Conservation (phyloP, 2,113 vertebrate species). For the Ceyx margarethae region DNA sequence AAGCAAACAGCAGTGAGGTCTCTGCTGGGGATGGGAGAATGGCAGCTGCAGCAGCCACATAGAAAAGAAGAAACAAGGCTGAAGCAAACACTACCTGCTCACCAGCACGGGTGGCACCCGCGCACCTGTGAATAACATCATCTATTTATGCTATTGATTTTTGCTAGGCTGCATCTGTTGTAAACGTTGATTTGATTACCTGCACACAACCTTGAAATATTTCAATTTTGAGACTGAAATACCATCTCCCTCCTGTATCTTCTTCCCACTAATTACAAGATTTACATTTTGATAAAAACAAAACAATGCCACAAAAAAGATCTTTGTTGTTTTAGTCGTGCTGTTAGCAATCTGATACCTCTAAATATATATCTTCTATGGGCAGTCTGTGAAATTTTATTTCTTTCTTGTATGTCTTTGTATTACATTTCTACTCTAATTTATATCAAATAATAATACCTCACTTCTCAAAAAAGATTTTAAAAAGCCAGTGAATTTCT, state of each 20-base stretch:
- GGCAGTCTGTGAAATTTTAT: not conserved
- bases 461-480: not conserved
- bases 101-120: not conserved
- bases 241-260: not conserved
- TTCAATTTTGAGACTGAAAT: not conserved
- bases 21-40: not conserved
- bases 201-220: constrained; percentile 44
- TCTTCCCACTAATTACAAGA: not conserved
- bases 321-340: not conserved
- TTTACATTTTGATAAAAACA: not conserved
- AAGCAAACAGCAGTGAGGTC: not conserved
- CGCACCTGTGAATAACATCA: constrained; percentile 28
- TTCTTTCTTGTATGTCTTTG: not conserved
- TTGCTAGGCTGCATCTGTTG: not conserved
- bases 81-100: not conserved
- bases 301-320: not conserved
- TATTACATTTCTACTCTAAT: not conserved
- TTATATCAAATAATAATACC: not conserved
- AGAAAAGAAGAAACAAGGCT: not conserved
- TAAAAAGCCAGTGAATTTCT: not conserved
- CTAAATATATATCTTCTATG: not conserved
- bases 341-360: not conserved
- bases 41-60: not conserved
- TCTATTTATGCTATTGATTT: constrained; percentile 35
- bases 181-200: constrained; percentile 21